A percentile compares a stretch with the other conserved stretches of the same genome.
These are phyloP conservation scores for Cataglyphis livida DNA, from an alignment of 2,888 invertebrate species.

Conservation along the genomic window DNA sequence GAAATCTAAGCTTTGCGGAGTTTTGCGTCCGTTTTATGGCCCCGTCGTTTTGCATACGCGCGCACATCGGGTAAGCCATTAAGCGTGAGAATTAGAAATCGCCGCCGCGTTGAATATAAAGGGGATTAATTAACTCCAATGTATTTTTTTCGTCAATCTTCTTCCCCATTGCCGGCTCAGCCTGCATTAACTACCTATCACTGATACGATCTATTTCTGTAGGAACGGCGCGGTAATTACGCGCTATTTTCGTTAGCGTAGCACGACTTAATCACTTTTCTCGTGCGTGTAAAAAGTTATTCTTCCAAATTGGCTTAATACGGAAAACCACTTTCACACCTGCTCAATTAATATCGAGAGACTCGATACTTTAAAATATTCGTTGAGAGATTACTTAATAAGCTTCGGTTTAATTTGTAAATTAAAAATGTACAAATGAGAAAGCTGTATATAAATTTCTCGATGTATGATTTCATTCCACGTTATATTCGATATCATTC, in stretches of 20 bases:
- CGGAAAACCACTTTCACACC: constrained; percentile 35
- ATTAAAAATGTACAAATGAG: neutral
- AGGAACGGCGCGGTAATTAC: constrained; percentile 45
- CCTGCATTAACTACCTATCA: constrained; percentile 74
- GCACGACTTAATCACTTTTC: constrained; percentile 54
- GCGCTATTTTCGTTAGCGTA: constrained; percentile 51
- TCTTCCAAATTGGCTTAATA: constrained; percentile 36
- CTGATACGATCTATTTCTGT: constrained; percentile 73
- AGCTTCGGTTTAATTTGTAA: neutral
- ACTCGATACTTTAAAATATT: constrained; percentile 19
- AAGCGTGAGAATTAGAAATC: constrained; percentile 76
- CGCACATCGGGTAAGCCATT: constrained; percentile 55
- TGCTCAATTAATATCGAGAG: constrained; percentile 35
- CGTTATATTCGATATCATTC: neutral
- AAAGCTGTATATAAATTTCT: neutral
- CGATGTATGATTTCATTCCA: constrained; percentile 10
- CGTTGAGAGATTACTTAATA: neutral
- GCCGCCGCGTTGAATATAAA: constrained; percentile 64
- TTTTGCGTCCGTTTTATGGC: constrained; percentile 58
- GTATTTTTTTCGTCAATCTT: constrained; percentile 57
- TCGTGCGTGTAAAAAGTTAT: constrained; percentile 23
- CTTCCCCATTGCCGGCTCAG: constrained; percentile 39
- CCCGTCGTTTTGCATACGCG: constrained; percentile 65
- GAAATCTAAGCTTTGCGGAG: constrained; percentile 67
- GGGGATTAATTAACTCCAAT: constrained; percentile 72